Evolutionary conservation across 2,888 invertebrate genomes (phyloP).

Genomic region (Leptogaster cylindrica): DNA sequence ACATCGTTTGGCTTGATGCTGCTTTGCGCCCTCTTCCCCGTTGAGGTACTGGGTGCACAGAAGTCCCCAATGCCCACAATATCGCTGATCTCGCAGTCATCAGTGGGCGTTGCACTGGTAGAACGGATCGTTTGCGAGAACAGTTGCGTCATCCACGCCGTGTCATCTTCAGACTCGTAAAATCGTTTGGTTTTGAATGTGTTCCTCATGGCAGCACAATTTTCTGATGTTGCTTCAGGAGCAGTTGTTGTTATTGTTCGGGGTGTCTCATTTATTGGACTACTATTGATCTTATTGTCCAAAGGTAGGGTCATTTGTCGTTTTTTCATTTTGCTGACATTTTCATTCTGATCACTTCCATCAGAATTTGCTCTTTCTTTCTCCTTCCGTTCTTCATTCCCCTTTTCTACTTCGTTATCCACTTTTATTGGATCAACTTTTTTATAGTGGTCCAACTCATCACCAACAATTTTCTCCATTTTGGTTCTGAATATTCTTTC

Average conservation of each 20-base stretch:
- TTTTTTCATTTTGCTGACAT: background rate
- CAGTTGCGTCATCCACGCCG: conserved; percentile 34
- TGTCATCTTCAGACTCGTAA: conserved; percentile 40
- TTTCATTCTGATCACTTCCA: background rate
- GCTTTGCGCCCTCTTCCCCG: background rate
- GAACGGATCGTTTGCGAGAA: conserved; percentile 44
- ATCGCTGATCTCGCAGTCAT: conserved; percentile 30
- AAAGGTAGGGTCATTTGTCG: conserved; percentile 8
- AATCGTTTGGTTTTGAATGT: conserved; percentile 40
- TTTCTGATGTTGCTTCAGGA: background rate
- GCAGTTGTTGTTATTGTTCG: background rate
- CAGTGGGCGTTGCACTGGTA: conserved; percentile 43
- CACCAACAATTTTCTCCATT: background rate
- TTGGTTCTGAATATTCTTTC: no score
- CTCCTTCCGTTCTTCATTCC: background rate
- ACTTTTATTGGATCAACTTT: background rate
- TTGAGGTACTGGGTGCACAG: background rate
- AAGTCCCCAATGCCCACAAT: background rate
- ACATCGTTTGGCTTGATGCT: background rate
- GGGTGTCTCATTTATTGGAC: background rate
- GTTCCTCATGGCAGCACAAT: background rate
- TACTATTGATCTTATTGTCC: background rate
- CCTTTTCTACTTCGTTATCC: background rate
- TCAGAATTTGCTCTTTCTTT: background rate
- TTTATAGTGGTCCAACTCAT: background rate